A percentile compares a stretch with the other conserved stretches of the same genome.
Conservation (phyloP, 2,888 invertebrate species). For the Eupithecia subumbrata region DNA sequence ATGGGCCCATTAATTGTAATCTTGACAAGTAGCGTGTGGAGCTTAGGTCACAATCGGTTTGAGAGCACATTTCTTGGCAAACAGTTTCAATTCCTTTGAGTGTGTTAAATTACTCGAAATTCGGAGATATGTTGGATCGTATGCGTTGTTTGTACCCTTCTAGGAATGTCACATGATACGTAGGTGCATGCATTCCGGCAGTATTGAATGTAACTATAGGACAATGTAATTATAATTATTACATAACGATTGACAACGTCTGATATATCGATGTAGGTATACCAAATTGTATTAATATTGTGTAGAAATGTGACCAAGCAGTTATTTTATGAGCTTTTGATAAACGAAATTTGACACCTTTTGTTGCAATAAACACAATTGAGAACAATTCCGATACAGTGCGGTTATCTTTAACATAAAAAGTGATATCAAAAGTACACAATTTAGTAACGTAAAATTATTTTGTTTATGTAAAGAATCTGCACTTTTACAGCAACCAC, state of each 20-base stretch:
- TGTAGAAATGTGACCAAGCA: neutral
- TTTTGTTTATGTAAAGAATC: neutral
- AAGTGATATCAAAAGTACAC: neutral
- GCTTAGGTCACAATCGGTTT: slow-evolving; percentile 20
- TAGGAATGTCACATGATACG: slow-evolving; percentile 6
- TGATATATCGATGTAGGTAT: neutral
- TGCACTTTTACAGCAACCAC: neutral
- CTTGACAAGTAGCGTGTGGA: slow-evolving; percentile 17
- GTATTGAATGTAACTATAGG: neutral
- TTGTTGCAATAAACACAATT: neutral
- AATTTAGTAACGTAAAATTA: neutral
- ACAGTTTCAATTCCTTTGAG: slow-evolving; percentile 24
- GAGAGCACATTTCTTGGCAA: slow-evolving; percentile 27
- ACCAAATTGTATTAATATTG: neutral
- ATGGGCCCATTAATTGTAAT: slow-evolving; percentile 12
- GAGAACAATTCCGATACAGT: neutral
- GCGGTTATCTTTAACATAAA: neutral
- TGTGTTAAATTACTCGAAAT: slow-evolving; percentile 16
- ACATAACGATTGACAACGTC: neutral
- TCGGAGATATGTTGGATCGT: slow-evolving; percentile 21
- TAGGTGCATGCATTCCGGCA: neutral
- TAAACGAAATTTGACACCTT: neutral
- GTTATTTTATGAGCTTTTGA: no score
- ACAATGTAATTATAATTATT: neutral
- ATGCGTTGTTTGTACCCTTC: slow-evolving; percentile 17